These are phyloP conservation scores for Phytoseiulus persimilis DNA, from an alignment of 2,888 invertebrate genomes.

Conservation along the genomic window DNA sequence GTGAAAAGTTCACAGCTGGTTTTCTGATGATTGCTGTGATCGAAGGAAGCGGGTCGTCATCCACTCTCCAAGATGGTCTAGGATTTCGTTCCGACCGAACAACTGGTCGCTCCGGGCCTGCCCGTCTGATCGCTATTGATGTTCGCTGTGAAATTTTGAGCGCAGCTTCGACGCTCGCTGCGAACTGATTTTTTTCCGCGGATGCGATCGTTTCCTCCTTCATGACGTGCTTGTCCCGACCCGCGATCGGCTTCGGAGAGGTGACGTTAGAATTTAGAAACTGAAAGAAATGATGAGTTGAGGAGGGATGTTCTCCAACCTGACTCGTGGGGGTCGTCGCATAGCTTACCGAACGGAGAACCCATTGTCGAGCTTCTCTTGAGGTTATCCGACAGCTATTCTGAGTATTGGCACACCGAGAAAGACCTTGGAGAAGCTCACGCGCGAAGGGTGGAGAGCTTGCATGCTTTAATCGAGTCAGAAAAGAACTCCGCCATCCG, in stretches of 20 bases:
- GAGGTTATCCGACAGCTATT: background rate
- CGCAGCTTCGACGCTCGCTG: background rate
- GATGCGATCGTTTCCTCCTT: background rate
- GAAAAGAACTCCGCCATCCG: no score
- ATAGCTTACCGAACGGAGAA: background rate
- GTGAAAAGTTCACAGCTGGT: no score
- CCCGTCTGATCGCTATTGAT: background rate
- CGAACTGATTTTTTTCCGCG: background rate
- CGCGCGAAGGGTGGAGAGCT: background rate
- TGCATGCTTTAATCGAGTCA: background rate
- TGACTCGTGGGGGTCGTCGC: no score
- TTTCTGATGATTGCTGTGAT: no score
- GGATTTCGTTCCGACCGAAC: background rate
- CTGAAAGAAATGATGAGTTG: background rate
- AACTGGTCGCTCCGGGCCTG: background rate
- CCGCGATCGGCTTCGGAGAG: background rate
- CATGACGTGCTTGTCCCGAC: background rate
- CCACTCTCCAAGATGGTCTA: no score
- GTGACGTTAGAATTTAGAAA: background rate
- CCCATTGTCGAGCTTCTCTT: background rate
- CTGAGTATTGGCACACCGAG: background rate
- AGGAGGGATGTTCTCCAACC: no score
- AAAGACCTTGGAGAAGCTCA: background rate
- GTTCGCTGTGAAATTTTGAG: background rate
- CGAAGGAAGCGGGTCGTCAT: no score